Base-by-base conservation (phyloP, 1,140 invertebrate genomes). In the Drosophila littoralis region DNA sequence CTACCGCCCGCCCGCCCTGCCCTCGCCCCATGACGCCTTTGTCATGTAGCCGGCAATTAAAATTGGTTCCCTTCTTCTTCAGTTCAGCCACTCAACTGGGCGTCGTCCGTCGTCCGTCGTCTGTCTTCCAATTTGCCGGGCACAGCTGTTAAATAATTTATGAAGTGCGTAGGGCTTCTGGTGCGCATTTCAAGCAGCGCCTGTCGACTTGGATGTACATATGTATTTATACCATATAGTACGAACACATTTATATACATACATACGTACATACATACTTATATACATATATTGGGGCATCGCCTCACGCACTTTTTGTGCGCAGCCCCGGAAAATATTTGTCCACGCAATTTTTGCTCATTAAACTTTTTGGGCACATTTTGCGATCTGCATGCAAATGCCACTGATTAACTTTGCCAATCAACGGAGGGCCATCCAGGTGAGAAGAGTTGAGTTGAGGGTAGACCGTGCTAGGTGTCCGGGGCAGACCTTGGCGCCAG, bases 131-230 rank as follows among this genome's bases (percentile, higher is more conserved):
- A 82, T 77, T 77, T 81, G 72, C 67, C 61, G 63, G 55, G 51
- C 63, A 71, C 75, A 65, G 72, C 82, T 86, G 83, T 79, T 86
- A 79, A 86, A 86, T 86, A 86, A 86, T 86, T 86, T 86, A 86
- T 86, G 83, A 86, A 88, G 82, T 86, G 82, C 82, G 82, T 86
- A 86, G 75, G 69, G 82, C 79, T 67, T 83, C 60, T 79, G 83
- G 61, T 63, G 77, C 84, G 82, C 82, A 86, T 86, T 82, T 88
- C 76, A 86, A 86, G 79, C 79, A 88, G 80, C 66, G 12, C 35
- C n/a, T 54, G 40, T 50, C 36, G 32, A 54, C 59, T 50, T 42
- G 35, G 13, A 54, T 46, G 33, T 43, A 43, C 61, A 10, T 5
- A 45, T 7, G 9, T 40, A 40, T 28, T 28, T 28, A 28, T 28